Conservation (phyloP, 2,113 vertebrate species). For the Tragelaphus strepsiceros region DNA sequence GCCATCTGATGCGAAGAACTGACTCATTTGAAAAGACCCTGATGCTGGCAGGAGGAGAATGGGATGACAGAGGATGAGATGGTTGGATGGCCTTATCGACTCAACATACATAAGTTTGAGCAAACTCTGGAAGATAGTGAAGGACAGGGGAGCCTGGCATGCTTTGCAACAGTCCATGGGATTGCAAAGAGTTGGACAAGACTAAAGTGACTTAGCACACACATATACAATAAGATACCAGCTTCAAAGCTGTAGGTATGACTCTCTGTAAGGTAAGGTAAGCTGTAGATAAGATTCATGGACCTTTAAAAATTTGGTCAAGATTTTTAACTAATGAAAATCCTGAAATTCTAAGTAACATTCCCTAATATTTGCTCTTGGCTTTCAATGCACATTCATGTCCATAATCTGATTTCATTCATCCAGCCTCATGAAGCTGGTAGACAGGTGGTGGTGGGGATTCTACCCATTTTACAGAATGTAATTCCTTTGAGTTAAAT, state of each 20-base stretch:
- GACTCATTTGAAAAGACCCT: not conserved
- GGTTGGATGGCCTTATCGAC: not conserved
- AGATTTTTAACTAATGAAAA: not conserved
- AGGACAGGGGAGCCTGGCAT: not conserved
- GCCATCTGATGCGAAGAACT: no score
- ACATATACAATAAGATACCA: not conserved
- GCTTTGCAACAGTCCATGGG: not conserved
- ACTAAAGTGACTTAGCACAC: not conserved
- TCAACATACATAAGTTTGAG: not conserved
- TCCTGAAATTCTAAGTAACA: not conserved
- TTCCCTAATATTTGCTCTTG: not conserved
- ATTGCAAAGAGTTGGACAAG: not conserved
- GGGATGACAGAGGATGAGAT: not conserved
- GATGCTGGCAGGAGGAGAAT: not conserved
- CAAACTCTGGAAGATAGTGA: not conserved
- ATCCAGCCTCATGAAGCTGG: not conserved
- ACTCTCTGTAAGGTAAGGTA: not conserved
- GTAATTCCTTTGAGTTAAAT: not conserved
- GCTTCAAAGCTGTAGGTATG: not conserved
- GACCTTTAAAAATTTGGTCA: not conserved
- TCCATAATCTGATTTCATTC: not conserved
- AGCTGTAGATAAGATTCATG: not conserved
- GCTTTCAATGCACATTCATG: not conserved
- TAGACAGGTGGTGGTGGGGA: not conserved
- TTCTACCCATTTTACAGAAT: not conserved